Evolutionary conservation across 2,113 vertebrate species (phyloP), one percentile per base, ranked within the genome.

Genomic region (Pygoscelis adeliae): DNA sequence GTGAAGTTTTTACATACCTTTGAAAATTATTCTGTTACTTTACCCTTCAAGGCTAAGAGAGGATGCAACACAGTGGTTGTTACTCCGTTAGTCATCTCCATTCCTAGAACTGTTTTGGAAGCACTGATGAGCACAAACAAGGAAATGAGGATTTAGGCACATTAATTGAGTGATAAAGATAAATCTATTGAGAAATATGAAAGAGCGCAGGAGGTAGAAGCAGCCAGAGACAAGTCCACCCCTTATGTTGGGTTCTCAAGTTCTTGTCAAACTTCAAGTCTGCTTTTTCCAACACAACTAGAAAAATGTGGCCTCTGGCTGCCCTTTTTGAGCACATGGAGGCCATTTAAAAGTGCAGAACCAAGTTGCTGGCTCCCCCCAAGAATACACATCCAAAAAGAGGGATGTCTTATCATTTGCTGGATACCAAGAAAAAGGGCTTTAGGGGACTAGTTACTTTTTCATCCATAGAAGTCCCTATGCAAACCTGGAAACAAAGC

Each of bases 241-340:
- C 38, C 61, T 92, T 78, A 25, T 13, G 32, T 4, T 55, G 56
- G 67, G 21, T 90, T 90, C 42, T 70, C 16, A 70, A n/a, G 62
- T 86, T 90, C 62, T 58, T 93, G 79, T 90, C 71, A 86, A 87
- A 90, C 29, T 73, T 62, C 20, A 70, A 49, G n/a, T 58, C 10
- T 53, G 62, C 20, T 89, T 92, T 83, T 93, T 66, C 83, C 67
- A 86, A 36, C 18, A 77, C 18, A 52, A 13, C 6, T 47, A 89
- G 59, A 95, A 94, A 93, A 89, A 83, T 78, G 66, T 74, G 90
- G 89, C 93, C 96, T 90, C 85, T 97, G 93, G 86, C 83, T 95
- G 95, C 88, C 69, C 88, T 94, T 81, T 70, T 67, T 59, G 55
- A 95, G 80, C 83, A 95, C 92, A 71, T 78, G 72, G 63, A 95